Percentiles rank a stretch among this genome's conserved stretches.
phyloP scores from a whole-genome alignment of 2,888 invertebrate genomes.

The Nomada ferruginata region DNA sequence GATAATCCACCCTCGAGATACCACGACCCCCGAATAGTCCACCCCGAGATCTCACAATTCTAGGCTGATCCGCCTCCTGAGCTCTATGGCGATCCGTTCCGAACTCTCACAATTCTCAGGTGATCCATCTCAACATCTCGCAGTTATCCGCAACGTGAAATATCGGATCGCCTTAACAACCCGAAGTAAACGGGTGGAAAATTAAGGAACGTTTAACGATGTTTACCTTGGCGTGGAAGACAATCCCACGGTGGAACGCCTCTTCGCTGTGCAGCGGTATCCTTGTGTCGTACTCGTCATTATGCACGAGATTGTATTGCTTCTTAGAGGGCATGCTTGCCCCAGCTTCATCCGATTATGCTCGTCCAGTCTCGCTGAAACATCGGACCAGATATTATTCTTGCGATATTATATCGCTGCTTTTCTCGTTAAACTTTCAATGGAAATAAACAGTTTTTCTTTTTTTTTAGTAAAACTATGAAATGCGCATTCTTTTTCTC shows the following conservation, averaged over 20 bases:
- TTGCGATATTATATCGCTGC: constrained; percentile 7
- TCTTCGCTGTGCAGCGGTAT: constrained; percentile 99
- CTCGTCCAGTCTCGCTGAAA: constrained; percentile 81
- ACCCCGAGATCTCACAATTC: no score
- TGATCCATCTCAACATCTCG: no score
- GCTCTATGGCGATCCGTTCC: no score
- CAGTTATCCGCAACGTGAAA: not conserved
- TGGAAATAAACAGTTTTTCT: constrained; percentile 29
- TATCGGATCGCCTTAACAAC: not conserved
- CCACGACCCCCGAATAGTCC: no score
- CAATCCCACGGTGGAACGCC: constrained; percentile 98
- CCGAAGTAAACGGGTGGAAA: not conserved
- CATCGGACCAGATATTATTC: constrained; percentile 30
- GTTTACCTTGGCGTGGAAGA: constrained; percentile 98
- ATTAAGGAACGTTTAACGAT: constrained; percentile 35
- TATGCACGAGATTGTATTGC: constrained; percentile 97
- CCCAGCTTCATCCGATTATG: constrained; percentile 80
- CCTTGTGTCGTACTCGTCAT: constrained; percentile 97
- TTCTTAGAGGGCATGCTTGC: constrained; percentile 94
- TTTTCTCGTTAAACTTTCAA: constrained; percentile 18
- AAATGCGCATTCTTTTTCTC: no score
- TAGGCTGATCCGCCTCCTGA: no score
- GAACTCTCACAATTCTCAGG: no score
- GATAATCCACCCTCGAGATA: no score
- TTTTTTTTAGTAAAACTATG: not conserved